Evolutionary conservation across 2,888 invertebrate species (phyloP).

Genomic region (Perizoma flavofasciatum): DNA sequence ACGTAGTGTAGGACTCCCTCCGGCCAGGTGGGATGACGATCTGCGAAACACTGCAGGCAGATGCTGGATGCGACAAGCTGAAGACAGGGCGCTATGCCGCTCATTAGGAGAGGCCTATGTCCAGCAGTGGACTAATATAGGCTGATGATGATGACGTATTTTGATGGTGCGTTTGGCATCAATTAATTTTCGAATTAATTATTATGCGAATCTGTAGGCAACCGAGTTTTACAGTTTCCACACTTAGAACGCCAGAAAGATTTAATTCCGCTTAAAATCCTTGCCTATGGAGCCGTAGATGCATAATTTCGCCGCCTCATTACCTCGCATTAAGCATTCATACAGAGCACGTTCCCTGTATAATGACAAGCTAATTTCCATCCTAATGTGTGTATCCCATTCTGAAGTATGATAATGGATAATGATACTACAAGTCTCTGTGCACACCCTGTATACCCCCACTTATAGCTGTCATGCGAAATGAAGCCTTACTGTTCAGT

Average conservation of each 20-base stretch:
- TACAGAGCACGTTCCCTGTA: slow-evolving; percentile 32
- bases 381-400: slow-evolving; percentile 39
- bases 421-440: slow-evolving; percentile 31
- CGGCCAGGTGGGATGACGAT: no score
- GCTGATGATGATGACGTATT: no score
- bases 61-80: no score
- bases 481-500: slow-evolving; percentile 2
- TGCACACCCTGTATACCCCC: slow-evolving; percentile 15
- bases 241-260: background rate
- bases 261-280: background rate
- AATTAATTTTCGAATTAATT: no score
- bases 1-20: no score
- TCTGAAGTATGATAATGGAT: slow-evolving; percentile 42
- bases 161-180: no score
- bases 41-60: no score
- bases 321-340: slow-evolving; percentile 39
- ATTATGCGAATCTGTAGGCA: background rate
- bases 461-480: slow-evolving; percentile 7
- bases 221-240: background rate
- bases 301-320: slow-evolving; percentile 29
- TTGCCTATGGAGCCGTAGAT: slow-evolving; percentile 13
- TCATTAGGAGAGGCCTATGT: no score
- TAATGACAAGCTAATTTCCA: slow-evolving; percentile 42
- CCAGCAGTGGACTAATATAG: no score
- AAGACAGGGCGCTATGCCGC: no score